Evolutionary conservation across 2,888 invertebrate species (phyloP), one percentile per base, ranked within the genome.

Genomic region (Exephanes ischioxanthus): DNA sequence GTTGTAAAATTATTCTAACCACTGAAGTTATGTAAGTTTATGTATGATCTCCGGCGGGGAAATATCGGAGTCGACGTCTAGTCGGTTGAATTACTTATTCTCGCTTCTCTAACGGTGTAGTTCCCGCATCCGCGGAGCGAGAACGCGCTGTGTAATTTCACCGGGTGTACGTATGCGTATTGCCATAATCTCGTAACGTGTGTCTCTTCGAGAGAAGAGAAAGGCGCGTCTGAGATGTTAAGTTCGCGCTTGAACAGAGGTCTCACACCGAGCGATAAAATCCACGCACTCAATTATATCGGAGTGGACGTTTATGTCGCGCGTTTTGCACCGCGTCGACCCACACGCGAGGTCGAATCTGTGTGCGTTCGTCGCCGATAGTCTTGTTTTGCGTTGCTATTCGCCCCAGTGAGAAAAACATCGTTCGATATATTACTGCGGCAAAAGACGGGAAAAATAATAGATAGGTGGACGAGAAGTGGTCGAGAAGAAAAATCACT

Each of bases 211-310:
- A 66, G 68, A 16, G 70, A 78, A 85, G 67, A 76, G 78, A 82
- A 80, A 80, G 81, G 58, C 71, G 63, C 78, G 79, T 75, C 53
- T 22, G 55, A 63, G 66, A 82, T 75, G 75, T 70, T 79, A 76
- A 83, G 48, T 48, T 75, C 30, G 33, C 75, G 75, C 75, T 45
- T 48, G 63, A 77, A n/a, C 26, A 26, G 53, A 72, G 80, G 45
- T 72, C 66, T 26, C 45, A 51, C 51, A 80, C 82, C 72, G 66
- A 61, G 58, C 77, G 68, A 85, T 87, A 84, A 87, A 86, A 87
- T 86, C 82, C 84, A 73, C 81, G 77, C 85, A 80, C 86, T 87
- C 86, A 87, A 86, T 88, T 88, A 87, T 86, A 86, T 87, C 72
- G 61, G 85, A 80, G 77, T 67, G 53, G 87, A 86, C 87, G 80